These are phyloP conservation scores for Sebastes steindachneri DNA, from an alignment of 2,797 vertebrate species.

Conservation along the genomic window DNA sequence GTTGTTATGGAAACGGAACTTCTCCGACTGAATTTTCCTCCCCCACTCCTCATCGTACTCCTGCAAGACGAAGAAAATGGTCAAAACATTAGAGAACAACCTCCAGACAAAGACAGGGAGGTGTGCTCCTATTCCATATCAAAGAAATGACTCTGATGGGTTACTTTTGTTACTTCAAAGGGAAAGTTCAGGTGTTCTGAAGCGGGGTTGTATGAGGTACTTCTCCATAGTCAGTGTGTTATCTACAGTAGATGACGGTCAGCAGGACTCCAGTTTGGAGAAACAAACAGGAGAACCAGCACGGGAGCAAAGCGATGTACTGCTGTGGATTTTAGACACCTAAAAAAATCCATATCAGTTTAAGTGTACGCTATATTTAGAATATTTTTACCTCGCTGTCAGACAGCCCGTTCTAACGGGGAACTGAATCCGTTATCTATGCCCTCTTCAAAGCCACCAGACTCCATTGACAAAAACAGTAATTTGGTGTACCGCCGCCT, in stretches of 20 bases:
- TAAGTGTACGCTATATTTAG: too few relatives aligned
- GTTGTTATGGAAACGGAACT: constrained; percentile 96
- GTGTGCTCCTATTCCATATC: background rate
- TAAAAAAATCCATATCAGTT: too few relatives aligned
- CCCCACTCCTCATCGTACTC: constrained; percentile 98
- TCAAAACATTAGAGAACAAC: background rate
- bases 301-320: accelerated
- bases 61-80: constrained; percentile 60
- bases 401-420: too few relatives aligned
- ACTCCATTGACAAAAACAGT: too few relatives aligned
- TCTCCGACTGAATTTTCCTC: constrained; percentile 94
- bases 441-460: too few relatives aligned
- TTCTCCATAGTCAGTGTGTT: too few relatives aligned
- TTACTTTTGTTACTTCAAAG: background rate
- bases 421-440: too few relatives aligned
- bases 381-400: too few relatives aligned
- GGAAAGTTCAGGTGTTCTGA: background rate
- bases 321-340: too few relatives aligned
- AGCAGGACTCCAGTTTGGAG: too few relatives aligned
- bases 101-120: background rate
- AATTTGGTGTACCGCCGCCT: too few relatives aligned
- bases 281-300: accelerated
- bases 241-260: too few relatives aligned
- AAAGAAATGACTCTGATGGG: background rate
- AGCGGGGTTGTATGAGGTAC: background rate